Percentiles rank a stretch among this genome's conserved stretches.
Evolutionary conservation across 37 sponge, comb jelly and placozoan genomes (phyloP).

Genomic region (Eunapius fragilis): DNA sequence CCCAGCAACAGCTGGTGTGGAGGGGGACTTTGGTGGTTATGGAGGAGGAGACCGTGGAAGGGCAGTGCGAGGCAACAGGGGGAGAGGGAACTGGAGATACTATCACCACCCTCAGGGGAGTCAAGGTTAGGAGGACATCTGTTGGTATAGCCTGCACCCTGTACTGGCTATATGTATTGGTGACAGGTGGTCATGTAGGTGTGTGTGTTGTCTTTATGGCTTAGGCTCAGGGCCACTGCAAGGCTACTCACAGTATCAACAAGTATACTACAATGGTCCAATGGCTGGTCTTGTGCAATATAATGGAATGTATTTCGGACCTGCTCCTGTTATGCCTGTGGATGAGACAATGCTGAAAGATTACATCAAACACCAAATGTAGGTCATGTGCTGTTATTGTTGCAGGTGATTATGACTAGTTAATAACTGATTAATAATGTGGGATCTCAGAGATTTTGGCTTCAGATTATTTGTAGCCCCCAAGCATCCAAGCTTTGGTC

Average conservation of each 20-base stretch:
- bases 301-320: conserved; percentile 38
- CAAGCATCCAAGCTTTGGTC: too few species aligned
- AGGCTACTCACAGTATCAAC: conserved; percentile 15
- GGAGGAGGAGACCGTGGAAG: conserved; percentile 38
- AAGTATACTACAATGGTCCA: conserved; percentile 29
- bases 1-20: conserved; percentile 13
- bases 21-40: conserved; percentile 20
- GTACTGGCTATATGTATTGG: too few species aligned
- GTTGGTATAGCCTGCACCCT: too few species aligned
- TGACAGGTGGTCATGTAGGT: too few species aligned
- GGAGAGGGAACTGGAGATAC: conserved; percentile 40
- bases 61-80: conserved; percentile 2
- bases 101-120: not conserved
- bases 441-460: too few species aligned
- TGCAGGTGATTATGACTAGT: not conserved
- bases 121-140: not conserved
- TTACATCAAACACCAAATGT: conserved; percentile 89
- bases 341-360: conserved; percentile 81
- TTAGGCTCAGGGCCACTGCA: not conserved
- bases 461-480: too few species aligned
- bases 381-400: conserved; percentile 17
- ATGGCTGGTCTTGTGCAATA: conserved; percentile 23
- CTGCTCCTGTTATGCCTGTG: conserved; percentile 61
- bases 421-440: too few species aligned
- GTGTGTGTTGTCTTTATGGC: not conserved